Evolutionary conservation across 2,113 vertebrate species (phyloP).

Genomic region (Miniopterus natalensis): DNA sequence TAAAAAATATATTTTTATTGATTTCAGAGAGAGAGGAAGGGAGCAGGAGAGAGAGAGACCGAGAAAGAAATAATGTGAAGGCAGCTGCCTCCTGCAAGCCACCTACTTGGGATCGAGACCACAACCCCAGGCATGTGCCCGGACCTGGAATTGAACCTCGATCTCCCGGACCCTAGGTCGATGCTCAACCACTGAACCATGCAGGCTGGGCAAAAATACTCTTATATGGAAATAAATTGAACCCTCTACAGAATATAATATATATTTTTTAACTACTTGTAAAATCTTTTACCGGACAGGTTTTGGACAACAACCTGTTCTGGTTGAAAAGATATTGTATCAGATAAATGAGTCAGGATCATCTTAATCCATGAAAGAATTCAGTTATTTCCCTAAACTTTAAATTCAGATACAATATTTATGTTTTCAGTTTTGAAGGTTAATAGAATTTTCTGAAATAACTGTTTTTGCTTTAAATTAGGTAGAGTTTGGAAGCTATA

Average conservation of each 20-base stretch:
- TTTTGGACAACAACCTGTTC: not conserved
- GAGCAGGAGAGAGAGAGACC: no score
- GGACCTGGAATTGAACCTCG: no score
- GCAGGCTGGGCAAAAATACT: not conserved
- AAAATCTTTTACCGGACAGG: not conserved
- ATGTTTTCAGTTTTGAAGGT: not conserved
- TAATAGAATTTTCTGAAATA: conserved; percentile 27
- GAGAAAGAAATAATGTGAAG: no score
- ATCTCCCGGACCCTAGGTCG: no score
- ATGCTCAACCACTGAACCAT: no score
- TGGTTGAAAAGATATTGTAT: not conserved
- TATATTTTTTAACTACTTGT: not conserved
- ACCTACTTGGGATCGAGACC: no score
- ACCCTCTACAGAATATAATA: not conserved
- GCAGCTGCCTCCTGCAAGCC: no score
- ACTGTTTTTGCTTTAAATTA: not conserved
- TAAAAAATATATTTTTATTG: no score
- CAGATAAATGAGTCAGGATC: not conserved
- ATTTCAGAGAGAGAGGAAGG: no score
- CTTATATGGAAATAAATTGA: not conserved
- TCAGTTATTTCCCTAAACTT: not conserved
- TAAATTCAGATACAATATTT: conserved; percentile 20
- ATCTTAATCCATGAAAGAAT: not conserved
- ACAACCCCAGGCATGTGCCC: no score
- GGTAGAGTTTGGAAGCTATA: not conserved